Evolutionary conservation across 2,113 vertebrate genomes (phyloP).

Genomic region (Fregata magnificens): DNA sequence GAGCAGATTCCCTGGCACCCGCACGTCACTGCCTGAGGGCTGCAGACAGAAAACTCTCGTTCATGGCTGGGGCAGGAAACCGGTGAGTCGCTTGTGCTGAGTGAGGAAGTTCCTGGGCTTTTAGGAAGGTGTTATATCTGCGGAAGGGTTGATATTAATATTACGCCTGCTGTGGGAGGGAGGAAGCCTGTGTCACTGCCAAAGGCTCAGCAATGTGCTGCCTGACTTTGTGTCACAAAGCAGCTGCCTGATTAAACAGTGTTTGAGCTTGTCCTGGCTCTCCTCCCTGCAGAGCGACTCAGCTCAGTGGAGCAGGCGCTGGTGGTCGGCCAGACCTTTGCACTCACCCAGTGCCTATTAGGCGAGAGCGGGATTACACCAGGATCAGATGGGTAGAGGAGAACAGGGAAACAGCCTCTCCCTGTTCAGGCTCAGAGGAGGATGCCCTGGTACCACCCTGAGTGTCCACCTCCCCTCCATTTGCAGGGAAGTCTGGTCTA

Average conservation of each 20-base stretch:
- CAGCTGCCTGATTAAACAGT: neutral
- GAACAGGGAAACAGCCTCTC: neutral
- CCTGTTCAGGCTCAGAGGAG: neutral
- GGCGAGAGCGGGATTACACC: neutral
- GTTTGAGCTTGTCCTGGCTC: neutral
- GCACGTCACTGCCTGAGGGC: neutral
- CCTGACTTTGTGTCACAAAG: neutral
- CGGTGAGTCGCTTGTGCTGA: neutral
- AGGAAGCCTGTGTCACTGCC: neutral
- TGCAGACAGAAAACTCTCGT: neutral
- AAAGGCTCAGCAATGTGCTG: too few species aligned
- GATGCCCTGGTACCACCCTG: fast-evolving
- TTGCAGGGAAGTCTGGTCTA: neutral
- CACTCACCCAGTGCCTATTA: neutral
- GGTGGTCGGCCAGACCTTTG: too few species aligned
- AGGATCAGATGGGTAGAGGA: neutral
- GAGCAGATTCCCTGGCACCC: neutral
- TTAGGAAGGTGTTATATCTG: neutral
- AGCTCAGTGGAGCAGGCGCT: too few species aligned
- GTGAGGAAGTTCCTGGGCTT: neutral
- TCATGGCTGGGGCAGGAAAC: neutral
- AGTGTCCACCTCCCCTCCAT: fast-evolving
- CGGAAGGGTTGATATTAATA: too few species aligned
- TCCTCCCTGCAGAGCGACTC: neutral
- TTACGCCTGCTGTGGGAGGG: neutral